Evolutionary conservation across 1,140 invertebrate species (phyloP), one percentile per base, ranked within the genome.

Genomic region (Eurosta solidaginis): DNA sequence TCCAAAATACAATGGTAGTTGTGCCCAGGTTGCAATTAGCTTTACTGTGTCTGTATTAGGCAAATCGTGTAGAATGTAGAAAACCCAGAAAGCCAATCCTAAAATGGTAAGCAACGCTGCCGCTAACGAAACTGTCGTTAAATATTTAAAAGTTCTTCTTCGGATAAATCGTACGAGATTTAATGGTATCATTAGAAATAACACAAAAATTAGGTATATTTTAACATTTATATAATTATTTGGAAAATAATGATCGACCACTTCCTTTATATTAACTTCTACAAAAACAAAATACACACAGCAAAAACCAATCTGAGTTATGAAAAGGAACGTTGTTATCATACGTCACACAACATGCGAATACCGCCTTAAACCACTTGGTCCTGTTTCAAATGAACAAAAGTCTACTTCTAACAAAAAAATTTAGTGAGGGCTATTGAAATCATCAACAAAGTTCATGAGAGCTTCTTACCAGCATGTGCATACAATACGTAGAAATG

Each of bases 271-370:
- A 88, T 95, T 98, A 63, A 94, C 92, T 0, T 96, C 93, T 47
- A 98, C 95, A 90, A 98, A 98, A n/a, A 98, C 92, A 87, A 97
- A 95, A 89, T 98, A 98, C 0, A 98, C 96, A 90, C 96, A 97
- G 88, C 97, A 98, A 89, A 98, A 98, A 47, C 97, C 97, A 82
- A 98, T 88, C 90, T 98, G 97, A 40, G 96, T 97, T 80, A 98
- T 92, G 79, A 96, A 94, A 76, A 98, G 89, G 88, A 97, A 96
- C 77, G 92, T 88, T 85, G 95, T 95, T 42, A 95, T 91, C 49
- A 92, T 81, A 78, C 82, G 81, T n/a, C 83, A 92, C 74, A 92
- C 92, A 80, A 90, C 82, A 81, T 89, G 88, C 7, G 93, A 91
- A 88, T 92, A 92, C 75, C 89, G 90, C 80, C 92, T 88, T 40